Evolutionary conservation across 2,888 invertebrate genomes (phyloP), one percentile per base, ranked within the genome.

Genomic region (Diploptera punctata): DNA sequence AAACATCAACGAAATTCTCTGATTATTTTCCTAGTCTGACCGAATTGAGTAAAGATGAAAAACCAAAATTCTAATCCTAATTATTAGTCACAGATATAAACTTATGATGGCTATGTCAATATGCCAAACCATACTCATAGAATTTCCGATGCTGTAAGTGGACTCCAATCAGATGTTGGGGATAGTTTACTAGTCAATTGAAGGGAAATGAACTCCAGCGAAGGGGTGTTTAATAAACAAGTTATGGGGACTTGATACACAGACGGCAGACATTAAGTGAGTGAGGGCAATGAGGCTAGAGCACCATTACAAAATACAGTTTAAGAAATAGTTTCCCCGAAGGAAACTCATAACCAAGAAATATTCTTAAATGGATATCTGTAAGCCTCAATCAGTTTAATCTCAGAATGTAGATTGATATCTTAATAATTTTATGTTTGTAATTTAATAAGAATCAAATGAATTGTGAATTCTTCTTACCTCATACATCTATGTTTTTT

Each of bases 171-270:
- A 9, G 69, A 69, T 18, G 38, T 18, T 21, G 65, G 65, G 19
- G 73, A 73, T 33, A 69, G 61, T 44, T 31, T 62, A n/a, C 67
- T 54, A 52, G 52, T 57, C 44, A 71, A 49, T 18, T 70, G 62
- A 61, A 24, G 60, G 5, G 9, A 9, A 16, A 9, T 52, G 5
- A 52, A 9, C 54, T 52, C 38, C 13, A n/a, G n/a, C n/a, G n/a
- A n/a, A n/a, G n/a, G n/a, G n/a, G n/a, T n/a, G n/a, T n/a, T n/a
- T n/a, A n/a, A n/a, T n/a, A n/a, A n/a, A n/a, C n/a, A n/a, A n/a
- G n/a, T n/a, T n/a, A n/a, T n/a, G n/a, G n/a, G n/a, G n/a, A n/a
- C 7, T 5, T 38, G 38, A 13, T 38, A 38, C 38, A 9, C 38
- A 38, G 7, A 38, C 13, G 38, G 38, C 7, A 38, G 5, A 9